Base-by-base conservation (phyloP, 53 echinoderm and acorn worm species). In the Echinometra lucunter region DNA sequence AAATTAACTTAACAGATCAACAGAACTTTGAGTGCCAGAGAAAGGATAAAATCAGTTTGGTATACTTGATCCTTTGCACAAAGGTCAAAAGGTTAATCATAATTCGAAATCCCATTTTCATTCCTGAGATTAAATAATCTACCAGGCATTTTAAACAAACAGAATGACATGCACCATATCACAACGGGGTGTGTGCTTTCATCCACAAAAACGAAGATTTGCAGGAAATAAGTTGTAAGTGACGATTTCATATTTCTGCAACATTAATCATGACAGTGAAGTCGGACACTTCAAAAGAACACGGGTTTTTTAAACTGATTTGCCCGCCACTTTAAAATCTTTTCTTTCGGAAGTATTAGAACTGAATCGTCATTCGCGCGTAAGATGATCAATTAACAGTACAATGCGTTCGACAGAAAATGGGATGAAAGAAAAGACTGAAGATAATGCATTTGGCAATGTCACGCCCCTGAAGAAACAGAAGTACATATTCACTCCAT, bases 311-410 rank as follows among this genome's bases (percentile, higher is more conserved):
- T 42, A 78, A 78, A 78, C 78, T 42, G 42, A 78, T 78, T 30
- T 42, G 78, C 38, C 17, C 78, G 78, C 42, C 72, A 72, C 72
- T 72, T 70, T 30, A 72, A 40, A 42, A 42, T 21, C 78, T 78
- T 35, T 78, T 78, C 78, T 78, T 72, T 42, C 78, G 78, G 35
- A 72, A 78, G 38, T 78, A 78, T 78, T 78, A 78, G 18, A 78
- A 72, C 72, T 42, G 78, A 78, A 78, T 78, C 78, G 72, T 72
- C 78, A 38, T 35, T 78, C 78, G 38, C 4, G 78, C 38, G 5
- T 16, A 23, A 21, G 78, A 78, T 40, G 78, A 23, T 38, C 78
- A 18, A 78, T 78, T 78, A 40, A 38, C 78, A 21, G 19, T 23
- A 19, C 78, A 72, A 78, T 78, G 40, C 75, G 16, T 32, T 37